Base-by-base conservation (phyloP, 2,113 vertebrate genomes). In the Tonatia bakeri region DNA sequence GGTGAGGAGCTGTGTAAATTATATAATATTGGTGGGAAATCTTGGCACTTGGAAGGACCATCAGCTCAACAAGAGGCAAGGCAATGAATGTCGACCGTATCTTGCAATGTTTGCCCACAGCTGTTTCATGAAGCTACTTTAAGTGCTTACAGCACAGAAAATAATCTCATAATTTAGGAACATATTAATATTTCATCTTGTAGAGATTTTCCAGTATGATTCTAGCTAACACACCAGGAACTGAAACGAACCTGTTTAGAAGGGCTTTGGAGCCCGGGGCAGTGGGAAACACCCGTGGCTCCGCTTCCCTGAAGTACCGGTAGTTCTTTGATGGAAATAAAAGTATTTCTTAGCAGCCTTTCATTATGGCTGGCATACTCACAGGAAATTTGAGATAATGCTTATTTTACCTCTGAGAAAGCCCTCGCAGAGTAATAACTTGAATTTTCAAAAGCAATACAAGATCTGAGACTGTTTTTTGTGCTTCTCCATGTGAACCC, bases 131-230 rank as follows among this genome's bases (percentile, higher is more conserved):
- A 59, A 90, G 84, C 87, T 87, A 76, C n/a, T 96, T 88, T 89
- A 92, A 95, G 50, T 82, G 69, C 61, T 94, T 88, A 28, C 76
- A 95, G 73, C 67, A 73, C 28, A 94, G 92, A 90, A 92, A 96
- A 91, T 90, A 95, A 95, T 94, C 82, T 79, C 64, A 90, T 97
- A 92, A 96, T 96, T 98, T 96, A 94, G 54, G 54, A 96, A 87
- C 52, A 88, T 80, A 91, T 90, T 94, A 76, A 86, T 80, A 81
- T 96, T 93, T 96, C 73, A 91, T 91, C 81, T 86, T 84, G 43
- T 54, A 73, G n/a, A 92, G 94, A 97, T 97, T 93, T 98, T 93
- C 92, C 67, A 86, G 84, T 76, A 65, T 91, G 91, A 94, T 80
- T 96, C 80, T 67, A 84, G 61, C 36, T 97, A 95, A 94, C 81